These are phyloP conservation scores for Melanotaenia parkinsoni DNA, from an alignment of 2,797 vertebrate species.

Conservation along the genomic window DNA sequence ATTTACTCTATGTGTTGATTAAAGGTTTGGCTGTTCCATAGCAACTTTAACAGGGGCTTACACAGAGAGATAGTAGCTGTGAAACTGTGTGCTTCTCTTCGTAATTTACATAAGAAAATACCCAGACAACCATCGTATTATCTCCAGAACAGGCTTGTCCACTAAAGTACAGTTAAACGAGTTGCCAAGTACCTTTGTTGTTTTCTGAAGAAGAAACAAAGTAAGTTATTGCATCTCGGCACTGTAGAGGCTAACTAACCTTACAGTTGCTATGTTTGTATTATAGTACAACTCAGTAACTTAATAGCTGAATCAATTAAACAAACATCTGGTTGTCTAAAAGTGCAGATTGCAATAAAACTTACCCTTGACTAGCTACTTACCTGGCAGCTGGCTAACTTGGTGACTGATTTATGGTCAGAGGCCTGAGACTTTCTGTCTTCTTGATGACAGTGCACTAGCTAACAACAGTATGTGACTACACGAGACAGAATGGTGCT, in stretches of 20 bases:
- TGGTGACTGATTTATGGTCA: conserved; percentile 39
- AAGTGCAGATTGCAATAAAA: neutral
- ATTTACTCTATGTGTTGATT: neutral
- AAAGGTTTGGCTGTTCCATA: conserved; percentile 4
- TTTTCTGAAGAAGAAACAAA: conserved; percentile 1
- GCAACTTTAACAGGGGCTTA: neutral
- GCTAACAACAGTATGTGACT: conserved; percentile 54
- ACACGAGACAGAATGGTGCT: conserved; percentile 37
- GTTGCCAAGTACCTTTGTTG: neutral
- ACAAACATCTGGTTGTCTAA: neutral
- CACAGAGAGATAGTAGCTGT: neutral
- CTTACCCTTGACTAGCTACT: conserved; percentile 13
- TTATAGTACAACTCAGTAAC: conserved; percentile 10
- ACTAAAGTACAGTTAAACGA: conserved; percentile 2
- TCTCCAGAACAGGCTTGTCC: neutral
- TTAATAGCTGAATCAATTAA: neutral
- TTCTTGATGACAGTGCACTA: conserved; percentile 84
- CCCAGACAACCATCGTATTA: neutral
- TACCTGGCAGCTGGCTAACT: conserved; percentile 35
- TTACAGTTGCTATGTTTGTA: neutral
- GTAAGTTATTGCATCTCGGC: neutral
- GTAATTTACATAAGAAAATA: neutral
- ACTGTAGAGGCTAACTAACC: neutral
- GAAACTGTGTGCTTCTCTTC: neutral
- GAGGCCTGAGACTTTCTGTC: conserved; percentile 77